Base-by-base conservation (phyloP, 2,888 invertebrate species). In the Drosophila antonietae region DNA sequence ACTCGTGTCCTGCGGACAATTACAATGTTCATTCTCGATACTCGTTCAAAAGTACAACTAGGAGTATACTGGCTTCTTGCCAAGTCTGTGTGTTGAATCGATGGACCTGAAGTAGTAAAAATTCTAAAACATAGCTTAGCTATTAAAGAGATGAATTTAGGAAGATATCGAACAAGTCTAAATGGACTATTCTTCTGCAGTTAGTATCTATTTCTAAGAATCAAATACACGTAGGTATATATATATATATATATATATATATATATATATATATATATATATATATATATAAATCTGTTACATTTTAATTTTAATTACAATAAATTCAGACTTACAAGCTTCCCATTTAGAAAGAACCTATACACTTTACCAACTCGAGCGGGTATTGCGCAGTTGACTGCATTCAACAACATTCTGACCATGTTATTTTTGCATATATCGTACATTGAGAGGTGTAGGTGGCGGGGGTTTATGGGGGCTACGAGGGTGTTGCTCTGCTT, bases 1-100 rank as follows among this genome's bases (percentile, higher is more conserved):
- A 83, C 73, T 88, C 77, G 78, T 89, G 68, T 89, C 90, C 84
- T 85, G 88, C 88, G 90, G 88, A 82, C 88, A 84, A 84, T 84
- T 89, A 85, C 75, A 74, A 71, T 67, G 67, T 63, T 64, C 41
- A 15, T 35, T 62, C 31, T 10, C n/a, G 9, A 9, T 39, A n/a
- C 57, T 23, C 44, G 57, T 6, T 10, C 33, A n/a, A 8, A 31
- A 20, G 15, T 6, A 3, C 10, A 44, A 5, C 3, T 15, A 4
- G 4, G 15, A 15, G 44, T 14, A 44, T 57, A 31, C 15, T n/a
- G 35, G 57, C 6, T 35, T 31, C 5, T 0, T 15, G 28, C 0
- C 5, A 6, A 3, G 23, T 37, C 15, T 35, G 35, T 10, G 35
- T 35, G 35, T 3, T 10, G 35, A 37, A 15, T 39, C 39, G 15